A percentile compares a stretch with the other conserved stretches of the same genome.
These are phyloP conservation scores for Hipparchia sbordonii DNA, from an alignment of 2,888 invertebrate species.

Conservation along the genomic window DNA sequence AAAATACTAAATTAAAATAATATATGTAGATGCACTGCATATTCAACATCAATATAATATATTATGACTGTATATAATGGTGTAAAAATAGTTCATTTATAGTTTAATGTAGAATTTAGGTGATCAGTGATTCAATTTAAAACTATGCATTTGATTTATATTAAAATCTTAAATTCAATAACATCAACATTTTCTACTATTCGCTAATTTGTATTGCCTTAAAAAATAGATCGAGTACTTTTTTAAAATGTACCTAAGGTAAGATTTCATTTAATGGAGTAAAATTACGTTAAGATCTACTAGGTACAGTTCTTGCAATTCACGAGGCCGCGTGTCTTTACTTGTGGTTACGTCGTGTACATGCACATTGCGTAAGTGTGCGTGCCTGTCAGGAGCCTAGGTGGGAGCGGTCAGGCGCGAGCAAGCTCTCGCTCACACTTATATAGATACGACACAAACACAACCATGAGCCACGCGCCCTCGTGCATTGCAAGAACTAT, in stretches of 20 bases:
- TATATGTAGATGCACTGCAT: background rate
- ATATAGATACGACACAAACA: no score
- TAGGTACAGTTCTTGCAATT: background rate
- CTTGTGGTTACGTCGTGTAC: no score
- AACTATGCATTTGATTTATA: background rate
- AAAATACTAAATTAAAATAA: background rate
- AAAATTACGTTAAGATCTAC: background rate
- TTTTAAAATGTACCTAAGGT: background rate
- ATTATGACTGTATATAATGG: conserved; percentile 1
- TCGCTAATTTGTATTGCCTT: conserved; percentile 9
- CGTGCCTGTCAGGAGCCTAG: no score
- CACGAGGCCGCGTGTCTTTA: no score
- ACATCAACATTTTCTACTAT: conserved; percentile 12
- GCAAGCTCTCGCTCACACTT: no score
- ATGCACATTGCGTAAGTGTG: no score
- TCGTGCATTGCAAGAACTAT: no score
- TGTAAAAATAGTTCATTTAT: conserved; percentile 14
- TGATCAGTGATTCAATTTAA: background rate
- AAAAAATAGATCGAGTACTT: conserved; percentile 18
- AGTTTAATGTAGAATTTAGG: background rate
- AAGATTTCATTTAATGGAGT: background rate
- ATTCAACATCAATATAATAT: background rate
- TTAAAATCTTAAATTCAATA: conserved; percentile 11
- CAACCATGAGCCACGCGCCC: no score
- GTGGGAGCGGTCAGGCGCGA: no score